These are phyloP conservation scores for Chiloscyllium punctatum DNA, from an alignment of 2,797 vertebrate genomes.

Conservation along the genomic window DNA sequence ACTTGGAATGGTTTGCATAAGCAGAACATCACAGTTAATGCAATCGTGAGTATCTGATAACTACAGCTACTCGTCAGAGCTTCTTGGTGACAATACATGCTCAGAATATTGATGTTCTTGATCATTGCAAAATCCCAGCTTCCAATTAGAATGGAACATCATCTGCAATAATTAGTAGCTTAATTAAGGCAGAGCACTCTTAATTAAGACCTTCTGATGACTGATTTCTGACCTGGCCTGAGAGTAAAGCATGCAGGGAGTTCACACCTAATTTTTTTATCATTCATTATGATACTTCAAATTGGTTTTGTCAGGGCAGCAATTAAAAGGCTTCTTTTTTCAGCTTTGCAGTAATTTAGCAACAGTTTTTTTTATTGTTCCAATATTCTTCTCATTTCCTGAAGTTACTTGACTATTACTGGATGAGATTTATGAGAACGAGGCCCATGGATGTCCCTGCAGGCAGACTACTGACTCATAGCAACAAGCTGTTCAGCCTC, in stretches of 20 bases:
- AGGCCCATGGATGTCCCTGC: neutral
- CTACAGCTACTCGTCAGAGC: neutral
- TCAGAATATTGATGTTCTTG: neutral
- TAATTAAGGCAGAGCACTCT: slow-evolving; percentile 74
- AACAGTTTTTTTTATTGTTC: neutral
- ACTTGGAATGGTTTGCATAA: neutral
- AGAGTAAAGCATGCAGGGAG: slow-evolving; percentile 65
- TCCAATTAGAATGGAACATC: slow-evolving; percentile 83
- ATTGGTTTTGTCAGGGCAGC: slow-evolving; percentile 47
- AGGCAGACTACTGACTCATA: neutral
- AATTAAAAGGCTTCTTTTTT: slow-evolving; percentile 38
- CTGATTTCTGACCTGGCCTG: slow-evolving; percentile 53
- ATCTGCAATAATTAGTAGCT: slow-evolving; percentile 84
- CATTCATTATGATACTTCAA: slow-evolving; percentile 55
- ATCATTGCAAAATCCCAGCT: slow-evolving; percentile 33
- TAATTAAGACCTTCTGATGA: slow-evolving; percentile 67
- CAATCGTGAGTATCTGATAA: neutral
- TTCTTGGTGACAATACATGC: neutral
- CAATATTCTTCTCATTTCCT: rapidly evolving
- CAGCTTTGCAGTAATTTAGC: neutral
- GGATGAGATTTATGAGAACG: neutral
- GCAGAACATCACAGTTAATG: neutral
- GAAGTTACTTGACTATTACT: rapidly evolving
- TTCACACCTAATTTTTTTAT: slow-evolving; percentile 62
- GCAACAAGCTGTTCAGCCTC: neutral